These are phyloP conservation scores for Drosophila albomicans DNA, from an alignment of 1,140 invertebrate species.

Conservation along the genomic window DNA sequence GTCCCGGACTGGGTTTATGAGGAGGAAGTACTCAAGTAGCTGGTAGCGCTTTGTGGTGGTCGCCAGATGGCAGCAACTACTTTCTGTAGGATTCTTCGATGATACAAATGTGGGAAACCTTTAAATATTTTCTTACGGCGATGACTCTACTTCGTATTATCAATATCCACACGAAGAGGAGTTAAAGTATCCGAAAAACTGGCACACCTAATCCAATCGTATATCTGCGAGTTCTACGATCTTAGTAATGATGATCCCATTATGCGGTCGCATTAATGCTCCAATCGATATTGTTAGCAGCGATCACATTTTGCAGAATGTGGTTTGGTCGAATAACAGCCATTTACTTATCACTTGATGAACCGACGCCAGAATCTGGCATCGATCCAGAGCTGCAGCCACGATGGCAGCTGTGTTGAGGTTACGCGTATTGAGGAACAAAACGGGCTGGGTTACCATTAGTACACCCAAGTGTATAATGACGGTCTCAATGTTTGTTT, in stretches of 20 bases:
- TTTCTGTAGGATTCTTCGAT: conserved; percentile 94
- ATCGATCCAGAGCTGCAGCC: conserved; percentile 77
- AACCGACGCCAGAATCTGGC: conserved; percentile 93
- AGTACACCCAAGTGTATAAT: conserved; percentile 66
- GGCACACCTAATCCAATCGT: conserved; percentile 92
- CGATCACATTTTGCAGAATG: conserved; percentile 87
- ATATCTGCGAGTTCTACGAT: conserved; percentile 88
- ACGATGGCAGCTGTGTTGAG: conserved; percentile 60
- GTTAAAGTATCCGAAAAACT: conserved; percentile 94
- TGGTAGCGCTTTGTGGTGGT: conserved; percentile 96
- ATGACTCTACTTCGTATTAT: conserved; percentile 87
- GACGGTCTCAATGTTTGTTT: conserved; percentile 67
- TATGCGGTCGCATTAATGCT: conserved; percentile 72
- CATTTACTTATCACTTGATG: conserved; percentile 91
- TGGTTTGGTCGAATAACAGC: conserved; percentile 91
- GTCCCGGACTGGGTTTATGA: conserved; percentile 92
- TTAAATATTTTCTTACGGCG: conserved; percentile 88
- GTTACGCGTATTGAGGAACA: conserved; percentile 71
- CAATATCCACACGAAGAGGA: conserved; percentile 94
- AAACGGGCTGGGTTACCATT: conserved; percentile 70
- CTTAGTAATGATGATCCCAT: conserved; percentile 84
- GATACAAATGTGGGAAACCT: conserved; percentile 90
- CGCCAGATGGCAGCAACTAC: conserved; percentile 90
- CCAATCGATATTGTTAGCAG: conserved; percentile 85
- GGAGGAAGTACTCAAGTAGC: conserved; percentile 95